Evolutionary conservation across 2,888 invertebrate species (phyloP).

Genomic region (Nowickia ferox): DNA sequence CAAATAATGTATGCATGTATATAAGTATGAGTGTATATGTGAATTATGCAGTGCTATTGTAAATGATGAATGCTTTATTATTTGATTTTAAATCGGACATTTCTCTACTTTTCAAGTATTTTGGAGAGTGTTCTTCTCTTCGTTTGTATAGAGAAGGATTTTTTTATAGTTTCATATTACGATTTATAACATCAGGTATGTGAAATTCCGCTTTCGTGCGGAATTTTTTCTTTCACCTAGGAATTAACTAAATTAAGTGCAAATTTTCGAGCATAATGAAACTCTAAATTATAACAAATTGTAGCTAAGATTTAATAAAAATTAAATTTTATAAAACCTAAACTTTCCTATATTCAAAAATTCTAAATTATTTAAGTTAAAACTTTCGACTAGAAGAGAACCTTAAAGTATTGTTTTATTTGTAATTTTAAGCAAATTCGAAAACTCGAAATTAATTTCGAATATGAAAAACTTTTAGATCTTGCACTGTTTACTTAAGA

Average conservation of each 20-base stretch:
- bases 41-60: not conserved
- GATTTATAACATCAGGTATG: not conserved
- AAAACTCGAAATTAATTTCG: not conserved
- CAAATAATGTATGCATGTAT: not conserved
- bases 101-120: conserved; percentile 2
- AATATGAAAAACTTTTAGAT: too few relatives aligned
- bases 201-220: too few relatives aligned
- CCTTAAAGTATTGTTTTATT: too few relatives aligned
- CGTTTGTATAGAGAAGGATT: not conserved
- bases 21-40: not conserved
- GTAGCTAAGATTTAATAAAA: too few relatives aligned
- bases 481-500: too few relatives aligned
- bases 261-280: too few relatives aligned
- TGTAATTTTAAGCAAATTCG: not conserved
- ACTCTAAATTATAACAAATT: too few relatives aligned
- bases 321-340: too few relatives aligned
- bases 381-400: not conserved
- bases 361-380: not conserved
- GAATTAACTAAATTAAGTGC: too few relatives aligned
- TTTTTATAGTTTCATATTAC: not conserved
- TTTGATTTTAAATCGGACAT: conserved; percentile 24
- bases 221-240: too few relatives aligned
- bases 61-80: conserved; percentile 18
- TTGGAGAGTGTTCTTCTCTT: conserved; percentile 2
- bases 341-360: too few relatives aligned